Evolutionary conservation across 2,113 vertebrate genomes (phyloP), one percentile per base, ranked within the genome.

Genomic region (Bombycilla garrulus): DNA sequence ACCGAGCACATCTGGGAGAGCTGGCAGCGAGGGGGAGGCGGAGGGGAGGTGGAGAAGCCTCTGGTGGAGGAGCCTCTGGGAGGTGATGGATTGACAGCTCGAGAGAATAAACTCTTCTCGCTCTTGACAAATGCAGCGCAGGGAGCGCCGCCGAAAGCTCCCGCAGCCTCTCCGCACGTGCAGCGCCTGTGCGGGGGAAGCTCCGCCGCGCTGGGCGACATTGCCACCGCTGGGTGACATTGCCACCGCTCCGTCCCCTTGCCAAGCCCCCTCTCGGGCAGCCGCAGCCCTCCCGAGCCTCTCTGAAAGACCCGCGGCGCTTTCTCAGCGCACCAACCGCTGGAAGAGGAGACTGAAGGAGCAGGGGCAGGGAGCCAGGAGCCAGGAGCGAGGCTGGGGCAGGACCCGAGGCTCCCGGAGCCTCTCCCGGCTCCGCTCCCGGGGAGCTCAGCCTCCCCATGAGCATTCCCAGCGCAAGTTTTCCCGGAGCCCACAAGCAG

Each of bases 51-150:
- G 40, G 71, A 51, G 81, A 81, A 90, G 66, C 92, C 78, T 88
- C 62, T 58, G 82, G 56, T 40, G n/a, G 76, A 42, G 80, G 73
- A 88, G 72, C 92, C 81, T 87, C 81, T 58, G 90, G 81, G 89
- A 93, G 91, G 84, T 86, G 93, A 91, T 1, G 42, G 96, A 96
- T 92, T 96, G 96, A 97, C 95, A 96, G 96, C 92, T 94, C 25
- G 2, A 67, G 81, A 87, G 88, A 91, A 96, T 80, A 88, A 94
- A 94, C 77, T 85, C 73, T 66, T 90, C 80, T 85, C 87, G 88
- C 89, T 87, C 77, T 22, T 50, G 80, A 83, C 66, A 85, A 86
- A 70, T 8, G 21, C 92, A 47, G 70, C 6, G 2, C 65, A 1
- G 88, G 66, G 81, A 91, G 78, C 51, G 35, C 56, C 0, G 24